Base-by-base conservation (phyloP, 30 jellyfish, hydroid and myxozoan genomes). In the Cassiopea andromeda region DNA sequence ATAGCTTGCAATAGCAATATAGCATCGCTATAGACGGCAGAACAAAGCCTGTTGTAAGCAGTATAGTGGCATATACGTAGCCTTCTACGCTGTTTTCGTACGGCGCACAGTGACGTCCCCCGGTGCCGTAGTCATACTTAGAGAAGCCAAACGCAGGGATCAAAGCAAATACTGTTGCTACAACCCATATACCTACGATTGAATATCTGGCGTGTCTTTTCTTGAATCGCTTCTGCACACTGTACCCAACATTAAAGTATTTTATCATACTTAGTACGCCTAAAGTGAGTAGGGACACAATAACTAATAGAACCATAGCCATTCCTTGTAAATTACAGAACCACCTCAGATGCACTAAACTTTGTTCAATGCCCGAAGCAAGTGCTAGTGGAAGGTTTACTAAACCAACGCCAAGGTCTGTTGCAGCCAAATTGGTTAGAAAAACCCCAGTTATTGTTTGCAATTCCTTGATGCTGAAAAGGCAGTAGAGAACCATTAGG, bases 101-200 rank as follows among this genome's bases (percentile, higher is more conserved):
- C 1, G 97, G 92, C 59, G 92, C 93, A 73, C 98, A 93, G 61
- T 93, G 98, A 16, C 83, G 89, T 64, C 97, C 88, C 2, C 93
- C 78, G 44, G 7, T 43, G 12, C 64, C 12, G 12, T 54, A 54
- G 7, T 82, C 13, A 67, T 88, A 93, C 48, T 61, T 69, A 80
- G 94, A 84, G 97, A 97, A 93, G 15, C 98, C 98, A 7, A 83
- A 44, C 14, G 75, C 73, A 7, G 98, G 98, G 59, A 90, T 97
- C 14, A 77, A 15, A 19, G 94, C 97, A 45, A 93, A 66, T 1
- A 83, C 44, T 2, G 84, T 9, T 2, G 98, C 84, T 44, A 61
- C 77, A 43, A 77, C 2, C 98, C 98, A 93, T n/a, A 88, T 69
- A 1, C 58, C 80, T 13, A 70, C 83, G 60, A 93, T 84, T n/a